These are phyloP conservation scores for Drosophila persimilis DNA, from an alignment of 1,140 invertebrate genomes.

Conservation along the genomic window DNA sequence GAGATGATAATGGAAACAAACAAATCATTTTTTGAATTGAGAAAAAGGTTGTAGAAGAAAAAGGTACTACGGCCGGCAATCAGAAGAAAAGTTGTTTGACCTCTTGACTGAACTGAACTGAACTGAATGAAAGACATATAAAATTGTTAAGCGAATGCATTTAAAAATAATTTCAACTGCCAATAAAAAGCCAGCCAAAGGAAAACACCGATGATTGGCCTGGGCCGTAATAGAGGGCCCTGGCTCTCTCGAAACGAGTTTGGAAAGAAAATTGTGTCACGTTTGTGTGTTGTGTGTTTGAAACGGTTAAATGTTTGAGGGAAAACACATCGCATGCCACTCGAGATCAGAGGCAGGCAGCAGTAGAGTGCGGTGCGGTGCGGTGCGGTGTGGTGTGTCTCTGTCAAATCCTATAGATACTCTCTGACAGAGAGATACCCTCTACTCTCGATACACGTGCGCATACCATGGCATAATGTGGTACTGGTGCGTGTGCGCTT, in stretches of 20 bases:
- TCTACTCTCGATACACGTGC: slow-evolving; percentile 22
- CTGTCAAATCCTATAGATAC: slow-evolving; percentile 27
- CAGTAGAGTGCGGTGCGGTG: neutral
- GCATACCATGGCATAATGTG: slow-evolving; percentile 68
- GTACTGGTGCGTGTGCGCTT: slow-evolving; percentile 69
- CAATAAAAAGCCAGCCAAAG: slow-evolving; percentile 53
- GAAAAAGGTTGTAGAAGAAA: neutral
- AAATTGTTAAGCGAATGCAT: slow-evolving; percentile 80
- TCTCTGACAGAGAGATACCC: too few species aligned
- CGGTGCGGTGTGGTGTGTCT: neutral
- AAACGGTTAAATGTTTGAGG: slow-evolving; percentile 56
- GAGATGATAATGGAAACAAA: slow-evolving; percentile 57
- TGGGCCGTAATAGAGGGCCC: slow-evolving; percentile 52
- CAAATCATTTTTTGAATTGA: slow-evolving; percentile 64
- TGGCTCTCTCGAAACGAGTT: slow-evolving; percentile 58
- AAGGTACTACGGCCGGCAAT: slow-evolving; percentile 29
- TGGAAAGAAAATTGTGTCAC: slow-evolving; percentile 77
- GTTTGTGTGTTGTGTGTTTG: slow-evolving; percentile 44
- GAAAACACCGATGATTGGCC: slow-evolving; percentile 48
- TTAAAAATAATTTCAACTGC: slow-evolving; percentile 80
- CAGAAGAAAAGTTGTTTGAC: slow-evolving; percentile 75
- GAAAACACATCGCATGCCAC: slow-evolving; percentile 33
- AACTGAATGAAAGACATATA: slow-evolving; percentile 55
- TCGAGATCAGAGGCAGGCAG: slow-evolving; percentile 16
- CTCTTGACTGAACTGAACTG: slow-evolving; percentile 63